Conservation (phyloP, 2,797 vertebrate species). For the Sciaenops ocellatus region DNA sequence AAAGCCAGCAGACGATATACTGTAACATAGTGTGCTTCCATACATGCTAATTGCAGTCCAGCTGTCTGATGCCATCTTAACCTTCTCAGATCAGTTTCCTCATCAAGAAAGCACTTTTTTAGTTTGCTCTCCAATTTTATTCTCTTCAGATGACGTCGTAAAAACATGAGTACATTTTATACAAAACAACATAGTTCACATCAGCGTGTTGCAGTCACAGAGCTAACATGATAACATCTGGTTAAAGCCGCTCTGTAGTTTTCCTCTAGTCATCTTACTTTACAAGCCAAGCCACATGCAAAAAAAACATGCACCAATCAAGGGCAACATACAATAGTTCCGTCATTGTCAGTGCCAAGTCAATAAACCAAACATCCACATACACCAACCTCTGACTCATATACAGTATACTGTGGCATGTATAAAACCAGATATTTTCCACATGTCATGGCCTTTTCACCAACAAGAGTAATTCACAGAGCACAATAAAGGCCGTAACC, state of each 20-base stretch:
- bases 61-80: conserved; percentile 27
- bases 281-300: conserved; percentile 74
- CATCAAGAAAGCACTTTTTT: conserved; percentile 55
- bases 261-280: conserved; percentile 50
- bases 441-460: conserved; percentile 56
- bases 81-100: conserved; percentile 12
- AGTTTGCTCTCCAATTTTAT: conserved; percentile 71
- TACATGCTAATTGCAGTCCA: conserved; percentile 39
- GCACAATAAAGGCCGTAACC: conserved; percentile 58
- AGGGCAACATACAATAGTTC: conserved; percentile 55
- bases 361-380: conserved; percentile 50
- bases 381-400: conserved; percentile 53
- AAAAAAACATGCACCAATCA: conserved; percentile 67
- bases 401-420: conserved; percentile 53
- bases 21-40: conserved; percentile 12
- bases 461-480: conserved; percentile 62
- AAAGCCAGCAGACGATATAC: conserved; percentile 22
- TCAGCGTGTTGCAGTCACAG: conserved; percentile 73
- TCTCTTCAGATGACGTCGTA: conserved; percentile 47
- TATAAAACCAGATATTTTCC: conserved; percentile 59
- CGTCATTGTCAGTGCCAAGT: conserved; percentile 54
- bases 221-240: conserved; percentile 58
- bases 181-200: conserved; percentile 63
- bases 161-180: conserved; percentile 57
- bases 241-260: conserved; percentile 41